Evolutionary conservation across 23 tunicate genomes (phyloP).

Genomic region (Diplosoma virens): DNA sequence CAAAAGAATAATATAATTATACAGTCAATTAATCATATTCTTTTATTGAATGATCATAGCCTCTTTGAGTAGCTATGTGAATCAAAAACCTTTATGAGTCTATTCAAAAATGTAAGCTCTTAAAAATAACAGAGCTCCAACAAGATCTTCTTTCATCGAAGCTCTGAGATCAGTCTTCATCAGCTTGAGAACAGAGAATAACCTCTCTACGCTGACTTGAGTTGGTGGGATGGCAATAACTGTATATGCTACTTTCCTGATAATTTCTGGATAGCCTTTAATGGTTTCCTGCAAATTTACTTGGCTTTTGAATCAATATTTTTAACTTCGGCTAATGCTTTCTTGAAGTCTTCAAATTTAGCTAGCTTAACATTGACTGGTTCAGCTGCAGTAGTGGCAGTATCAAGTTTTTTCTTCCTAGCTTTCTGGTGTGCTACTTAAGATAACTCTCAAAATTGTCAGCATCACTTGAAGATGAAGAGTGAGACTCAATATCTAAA

Average conservation of each 20-base stretch:
- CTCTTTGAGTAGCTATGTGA: no score
- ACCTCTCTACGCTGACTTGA: not conserved
- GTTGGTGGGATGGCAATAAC: not conserved
- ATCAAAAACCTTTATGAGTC: no score
- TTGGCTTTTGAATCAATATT: not conserved
- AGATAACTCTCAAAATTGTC: not conserved
- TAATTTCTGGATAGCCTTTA: not conserved
- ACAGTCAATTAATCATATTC: no score
- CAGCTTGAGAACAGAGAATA: not conserved
- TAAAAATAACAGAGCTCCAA: not conserved
- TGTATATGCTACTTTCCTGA: not conserved
- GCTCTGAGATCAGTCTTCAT: not conserved
- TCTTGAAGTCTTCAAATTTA: not conserved
- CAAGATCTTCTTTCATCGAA: not conserved
- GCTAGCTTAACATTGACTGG: not conserved
- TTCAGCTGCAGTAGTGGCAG: not conserved
- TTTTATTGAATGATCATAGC: no score
- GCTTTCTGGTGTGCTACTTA: not conserved
- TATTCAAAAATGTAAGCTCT: not conserved
- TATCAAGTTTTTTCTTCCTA: not conserved
- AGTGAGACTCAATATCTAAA: not conserved
- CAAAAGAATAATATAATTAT: no score
- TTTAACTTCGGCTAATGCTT: not conserved
- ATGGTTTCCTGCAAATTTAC: not conserved
- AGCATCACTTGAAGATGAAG: not conserved